Evolutionary conservation across 2,113 vertebrate genomes (phyloP).

Genomic region (Actenoides hombroni): DNA sequence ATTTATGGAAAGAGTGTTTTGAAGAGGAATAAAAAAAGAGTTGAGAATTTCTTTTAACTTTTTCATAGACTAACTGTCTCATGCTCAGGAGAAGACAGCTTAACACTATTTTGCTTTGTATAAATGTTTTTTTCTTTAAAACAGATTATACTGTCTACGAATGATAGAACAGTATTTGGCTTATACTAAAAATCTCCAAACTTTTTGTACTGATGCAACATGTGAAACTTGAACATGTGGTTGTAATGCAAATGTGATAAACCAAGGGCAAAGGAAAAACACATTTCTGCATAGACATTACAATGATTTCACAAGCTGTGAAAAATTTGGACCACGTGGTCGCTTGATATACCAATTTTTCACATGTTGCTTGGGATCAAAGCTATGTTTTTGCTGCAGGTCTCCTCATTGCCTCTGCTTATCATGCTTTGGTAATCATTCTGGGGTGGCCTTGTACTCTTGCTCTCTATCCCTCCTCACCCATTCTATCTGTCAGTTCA

Average conservation of each 20-base stretch:
- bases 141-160: not conserved
- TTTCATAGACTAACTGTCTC: not conserved
- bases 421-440: not conserved
- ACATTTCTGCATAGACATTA: not conserved
- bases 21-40: not conserved
- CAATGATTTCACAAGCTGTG: not conserved
- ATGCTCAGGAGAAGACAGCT: not conserved
- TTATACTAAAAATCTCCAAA: rapidly evolving
- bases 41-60: not conserved
- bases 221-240: not conserved
- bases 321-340: not conserved
- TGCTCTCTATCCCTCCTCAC: not conserved
- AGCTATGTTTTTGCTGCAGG: not conserved
- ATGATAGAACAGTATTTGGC: not conserved
- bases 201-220: not conserved
- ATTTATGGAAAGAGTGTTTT: not conserved
- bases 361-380: not conserved
- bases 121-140: not conserved
- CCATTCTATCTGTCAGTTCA: not conserved
- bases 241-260: not conserved
- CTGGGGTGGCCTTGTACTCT: too few relatives aligned
- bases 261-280: not conserved
- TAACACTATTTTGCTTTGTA: not conserved
- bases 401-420: not conserved
- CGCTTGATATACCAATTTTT: not conserved